Conservation (phyloP, 2,797 vertebrate species). For the Epinephelus coioides region DNA sequence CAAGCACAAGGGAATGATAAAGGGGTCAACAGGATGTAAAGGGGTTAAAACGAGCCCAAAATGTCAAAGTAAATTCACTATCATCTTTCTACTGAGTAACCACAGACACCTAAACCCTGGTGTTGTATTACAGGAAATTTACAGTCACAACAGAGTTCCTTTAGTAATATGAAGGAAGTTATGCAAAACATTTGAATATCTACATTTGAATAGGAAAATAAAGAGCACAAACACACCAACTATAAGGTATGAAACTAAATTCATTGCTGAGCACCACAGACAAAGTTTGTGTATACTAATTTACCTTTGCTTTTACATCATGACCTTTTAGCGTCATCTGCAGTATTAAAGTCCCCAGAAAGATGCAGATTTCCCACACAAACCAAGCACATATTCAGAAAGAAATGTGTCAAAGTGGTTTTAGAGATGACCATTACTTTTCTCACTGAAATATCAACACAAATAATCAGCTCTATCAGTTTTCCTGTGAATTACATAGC, state of each 20-base stretch:
- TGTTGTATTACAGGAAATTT: background rate
- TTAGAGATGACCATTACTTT: background rate
- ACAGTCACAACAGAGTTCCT: background rate
- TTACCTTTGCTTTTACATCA: no score
- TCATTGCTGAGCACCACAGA: slow-evolving; percentile 5
- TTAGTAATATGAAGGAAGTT: background rate
- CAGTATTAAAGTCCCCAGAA: slow-evolving; percentile 9
- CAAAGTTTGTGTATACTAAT: no score
- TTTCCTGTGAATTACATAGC: slow-evolving; percentile 9
- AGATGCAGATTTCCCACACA: slow-evolving; percentile 27
- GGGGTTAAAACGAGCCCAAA: background rate
- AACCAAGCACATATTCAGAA: slow-evolving; percentile 15
- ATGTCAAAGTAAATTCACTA: no score
- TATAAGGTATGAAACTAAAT: slow-evolving; percentile 1
- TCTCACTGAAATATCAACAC: background rate
- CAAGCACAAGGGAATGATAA: background rate
- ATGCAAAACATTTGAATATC: background rate
- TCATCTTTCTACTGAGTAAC: background rate
- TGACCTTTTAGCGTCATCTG: slow-evolving; percentile 19
- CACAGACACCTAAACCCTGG: background rate
- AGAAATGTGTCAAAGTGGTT: background rate
- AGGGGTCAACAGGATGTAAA: background rate
- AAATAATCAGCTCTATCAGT: background rate
- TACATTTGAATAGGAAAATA: background rate
- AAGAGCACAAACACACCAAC: background rate